Base-by-base conservation (phyloP, 2,888 invertebrate species). In the Drosophila austrosaltans region DNA sequence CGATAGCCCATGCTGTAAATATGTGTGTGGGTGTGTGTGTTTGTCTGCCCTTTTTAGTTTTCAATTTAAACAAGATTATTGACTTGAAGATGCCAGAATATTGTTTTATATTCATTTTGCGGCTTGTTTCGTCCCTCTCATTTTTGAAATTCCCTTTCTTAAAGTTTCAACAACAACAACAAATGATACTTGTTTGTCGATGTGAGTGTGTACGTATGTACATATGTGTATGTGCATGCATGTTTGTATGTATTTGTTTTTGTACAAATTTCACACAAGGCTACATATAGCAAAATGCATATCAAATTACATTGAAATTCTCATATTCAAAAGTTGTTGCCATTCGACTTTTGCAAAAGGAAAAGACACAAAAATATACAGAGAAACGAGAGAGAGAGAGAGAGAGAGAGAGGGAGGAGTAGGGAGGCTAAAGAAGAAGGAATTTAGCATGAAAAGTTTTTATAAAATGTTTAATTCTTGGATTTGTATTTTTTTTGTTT, bases 301-400 rank as follows among this genome's bases (percentile, higher is more conserved):
- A 87, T 85, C 78, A 72, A 79, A 77, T 85, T 85, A 72, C 85
- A 84, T 75, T 77, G 79, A 81, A 87, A 78, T 89, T 79, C 89
- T 85, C 78, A 77, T 76, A 87, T 79, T 87, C 69, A 79, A 81
- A 80, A 48, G 48, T 48, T 48, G 76, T 77, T 72, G 54, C 57
- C 63, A 32, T 60, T 59, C 65, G 60, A 63, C 53, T 63, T 59
- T 61, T 72, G 53, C 57, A 60, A 53, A 53, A 16, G 2, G 42
- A n/a, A 42, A 42, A n/a, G 16, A 22, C 25, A 48, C 22, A 25
- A 48, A 48, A 1, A 25, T 30, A 30, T 30, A 30, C 6, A 30
- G 6, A 48, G 25, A 0, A 16, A 16, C 16, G 16, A 25, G 22
- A 22, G 1, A 62, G 65, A 3, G 53, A 3, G 1, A 36, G 48